Evolutionary conservation across 1,140 invertebrate species (phyloP).

Genomic region (Pseudomyrmex flavicornis): DNA sequence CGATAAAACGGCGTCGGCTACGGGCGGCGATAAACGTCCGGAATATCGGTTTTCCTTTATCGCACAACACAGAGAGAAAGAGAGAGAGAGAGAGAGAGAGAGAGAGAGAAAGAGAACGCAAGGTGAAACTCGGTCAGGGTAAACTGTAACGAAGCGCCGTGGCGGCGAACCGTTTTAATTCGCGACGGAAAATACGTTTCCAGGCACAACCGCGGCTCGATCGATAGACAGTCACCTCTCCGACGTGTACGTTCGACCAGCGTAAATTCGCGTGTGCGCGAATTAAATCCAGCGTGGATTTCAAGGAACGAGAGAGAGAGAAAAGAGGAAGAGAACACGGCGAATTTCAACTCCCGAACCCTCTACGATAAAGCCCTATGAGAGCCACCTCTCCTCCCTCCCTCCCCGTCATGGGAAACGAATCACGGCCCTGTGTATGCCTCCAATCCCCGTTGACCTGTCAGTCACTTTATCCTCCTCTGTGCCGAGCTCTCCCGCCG

Average conservation of each 20-base stretch:
- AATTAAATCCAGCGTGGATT: conserved; percentile 52
- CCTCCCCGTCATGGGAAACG: neutral
- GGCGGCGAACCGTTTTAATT: conserved; percentile 57
- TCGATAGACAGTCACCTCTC: conserved; percentile 50
- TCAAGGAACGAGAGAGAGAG: conserved; percentile 36
- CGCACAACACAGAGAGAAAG: neutral
- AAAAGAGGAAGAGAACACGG: conserved; percentile 15
- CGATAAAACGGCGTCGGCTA: conserved; percentile 21
- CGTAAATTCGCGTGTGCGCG: conserved; percentile 49
- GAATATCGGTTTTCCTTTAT: conserved; percentile 22
- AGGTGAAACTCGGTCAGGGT: conserved; percentile 56
- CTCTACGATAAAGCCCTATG: neutral
- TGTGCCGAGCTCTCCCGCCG: conserved; percentile 3
- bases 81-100: neutral
- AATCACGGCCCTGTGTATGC: conserved; percentile 42
- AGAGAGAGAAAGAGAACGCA: neutral
- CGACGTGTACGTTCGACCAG: conserved; percentile 31
- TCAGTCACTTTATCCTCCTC: conserved; percentile 62
- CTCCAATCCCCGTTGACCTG: conserved; percentile 28
- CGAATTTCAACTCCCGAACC: conserved; percentile 11
- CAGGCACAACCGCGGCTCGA: conserved; percentile 14
- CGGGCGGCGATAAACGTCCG: conserved; percentile 4
- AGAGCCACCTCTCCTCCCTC: neutral
- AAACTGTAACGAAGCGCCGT: conserved; percentile 48
- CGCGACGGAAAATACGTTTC: conserved; percentile 56